phyloP scores from a whole-genome alignment of 2,797 vertebrate species.

The Apogon hyalosoma region DNA sequence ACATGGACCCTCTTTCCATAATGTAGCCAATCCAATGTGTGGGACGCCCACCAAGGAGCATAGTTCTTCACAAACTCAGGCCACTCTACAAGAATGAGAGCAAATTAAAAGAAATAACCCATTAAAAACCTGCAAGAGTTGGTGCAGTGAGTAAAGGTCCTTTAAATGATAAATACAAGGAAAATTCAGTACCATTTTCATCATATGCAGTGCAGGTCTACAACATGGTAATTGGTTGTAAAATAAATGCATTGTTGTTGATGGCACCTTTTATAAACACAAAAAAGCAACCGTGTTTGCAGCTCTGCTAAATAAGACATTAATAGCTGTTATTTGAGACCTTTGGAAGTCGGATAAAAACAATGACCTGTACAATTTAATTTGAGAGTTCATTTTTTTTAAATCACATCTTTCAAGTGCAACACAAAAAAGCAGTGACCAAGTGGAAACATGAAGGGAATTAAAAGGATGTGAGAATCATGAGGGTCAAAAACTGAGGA shows the following conservation, averaged over 20 bases:
- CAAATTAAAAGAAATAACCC: neutral
- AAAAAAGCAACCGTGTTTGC: neutral
- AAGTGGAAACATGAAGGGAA: neutral
- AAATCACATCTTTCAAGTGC: neutral
- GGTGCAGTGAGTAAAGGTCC: neutral
- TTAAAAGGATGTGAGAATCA: constrained; percentile 31
- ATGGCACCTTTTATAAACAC: neutral
- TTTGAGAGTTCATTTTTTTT: too few relatives aligned
- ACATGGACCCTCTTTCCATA: constrained; percentile 92
- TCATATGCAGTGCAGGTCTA: neutral
- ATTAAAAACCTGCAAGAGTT: neutral
- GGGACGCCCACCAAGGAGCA: constrained; percentile 96
- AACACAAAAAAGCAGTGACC: neutral
- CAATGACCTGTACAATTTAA: too few relatives aligned
- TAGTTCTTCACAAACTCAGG: constrained; percentile 97
- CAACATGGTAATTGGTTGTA: neutral
- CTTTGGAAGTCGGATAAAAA: too few relatives aligned
- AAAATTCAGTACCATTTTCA: neutral
- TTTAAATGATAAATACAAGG: neutral
- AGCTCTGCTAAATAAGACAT: too few relatives aligned
- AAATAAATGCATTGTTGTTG: neutral
- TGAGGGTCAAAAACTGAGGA: constrained; percentile 67
- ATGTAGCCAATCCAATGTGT: constrained; percentile 95
- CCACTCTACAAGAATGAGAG: constrained; percentile 88
- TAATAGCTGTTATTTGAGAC: too few relatives aligned